Evolutionary conservation across 2,888 invertebrate genomes (phyloP), one percentile per base, ranked within the genome.

Genomic region (Sesia apiformis): DNA sequence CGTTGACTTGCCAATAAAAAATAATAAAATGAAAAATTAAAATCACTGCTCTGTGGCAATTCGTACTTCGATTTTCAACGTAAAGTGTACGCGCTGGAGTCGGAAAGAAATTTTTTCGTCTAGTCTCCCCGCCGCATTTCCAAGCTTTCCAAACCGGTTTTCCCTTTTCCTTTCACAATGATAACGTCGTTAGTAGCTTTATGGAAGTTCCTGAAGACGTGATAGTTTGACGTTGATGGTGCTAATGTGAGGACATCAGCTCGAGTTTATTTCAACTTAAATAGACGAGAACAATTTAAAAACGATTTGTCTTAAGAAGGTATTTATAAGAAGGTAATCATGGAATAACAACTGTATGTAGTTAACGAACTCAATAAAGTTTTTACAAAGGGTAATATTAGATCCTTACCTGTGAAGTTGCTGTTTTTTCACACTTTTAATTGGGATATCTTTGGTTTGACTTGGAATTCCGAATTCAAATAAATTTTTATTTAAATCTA

Each of bases 41-140:
- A 23, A 23, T 23, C 23, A 23, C 2, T 23, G 23, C 23, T 46
- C 46, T 46, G n/a, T 46, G 46, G 23, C n/a, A 4, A 5, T 46
- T 8, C n/a, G n/a, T 7, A n/a, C 8, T 23, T 7, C 46, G 5
- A n/a, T 46, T 8, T 3, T 5, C 46, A n/a, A 8, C 46, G 3
- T 62, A 62, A 55, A 67, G 46, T 69, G 71, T 66, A 71, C 65
- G 57, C 57, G 55, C 56, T 59, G 58, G 56, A 61, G 69, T 70
- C 81, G 85, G 84, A 84, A 85, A 80, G 75, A 74, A 76, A 72
- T 81, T 85, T 84, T 86, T 86, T 83, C 81, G 78, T 78, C 82
- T 80, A 80, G 81, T 79, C 78, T 76, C 78, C 74, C 72, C 71
- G 67, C 69, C 72, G 73, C 72, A 73, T 80, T 81, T 77, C 81